Base-by-base conservation (phyloP, 2,113 vertebrate species). In the Hiodon tergisus region DNA sequence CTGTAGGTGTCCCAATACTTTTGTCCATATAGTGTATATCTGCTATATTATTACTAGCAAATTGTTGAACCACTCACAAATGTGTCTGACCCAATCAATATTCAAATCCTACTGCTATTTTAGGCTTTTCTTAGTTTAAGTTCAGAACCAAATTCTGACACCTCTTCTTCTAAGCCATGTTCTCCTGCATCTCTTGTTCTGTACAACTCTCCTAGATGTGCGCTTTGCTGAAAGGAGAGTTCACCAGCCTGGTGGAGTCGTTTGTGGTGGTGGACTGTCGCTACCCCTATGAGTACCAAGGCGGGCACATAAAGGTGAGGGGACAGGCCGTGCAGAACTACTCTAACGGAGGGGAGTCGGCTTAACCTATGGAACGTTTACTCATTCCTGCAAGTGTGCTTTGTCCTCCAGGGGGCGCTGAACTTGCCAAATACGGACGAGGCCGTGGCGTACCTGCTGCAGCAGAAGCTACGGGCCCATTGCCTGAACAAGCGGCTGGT, bases 221-320 rank as follows among this genome's bases (percentile, higher is more conserved):
- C 54, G 87, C 88, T 0, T 83, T 94, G 53, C 75, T 94, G 77
- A 83, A 4, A 0, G 90, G 90, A 3, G 84, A 84, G 71, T 92
- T 90, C 81, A 88, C 81, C 83, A 85, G 82, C 68, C 81, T 83
- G 1, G 85, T 93, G 3, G 89, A 90, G 74, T 87, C 78, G 47
- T 89, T 88, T 10, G 68, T 93, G 13, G 73, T 93, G 1, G 86
- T 91, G 74, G 93, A 94, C 72, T 93, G 92, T 81, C 81, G 91
- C 11, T 93, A 93, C 77, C 91, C 92, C 4, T 93, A 92, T 0
- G 91, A 93, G 74, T 93, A 87, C 2, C 85, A 92, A 76, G 93
- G 91, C 0, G 92, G 93, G 0, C 93, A 94, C 75, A 83, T 93
- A 78, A 91, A 89, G 90, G 93, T 93, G 69, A 85, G 87, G 2